Evolutionary conservation across 2,888 invertebrate species (phyloP).

Genomic region (Cephonodes hylas): DNA sequence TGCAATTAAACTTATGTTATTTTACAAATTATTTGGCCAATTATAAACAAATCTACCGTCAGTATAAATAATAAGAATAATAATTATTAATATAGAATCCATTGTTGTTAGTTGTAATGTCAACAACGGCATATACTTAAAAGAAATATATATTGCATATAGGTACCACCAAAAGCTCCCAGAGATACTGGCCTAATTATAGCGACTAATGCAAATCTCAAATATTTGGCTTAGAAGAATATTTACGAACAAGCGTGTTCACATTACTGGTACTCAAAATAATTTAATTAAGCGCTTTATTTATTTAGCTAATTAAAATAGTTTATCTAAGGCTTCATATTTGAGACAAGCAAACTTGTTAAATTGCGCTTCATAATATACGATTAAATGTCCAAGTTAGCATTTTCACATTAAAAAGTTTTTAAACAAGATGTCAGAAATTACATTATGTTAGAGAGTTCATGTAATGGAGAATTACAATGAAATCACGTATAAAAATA

Average conservation of each 20-base stretch:
- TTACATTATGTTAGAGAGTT: not conserved
- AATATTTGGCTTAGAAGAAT: not conserved
- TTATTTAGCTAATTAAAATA: not conserved
- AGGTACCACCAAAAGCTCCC: constrained; percentile 3
- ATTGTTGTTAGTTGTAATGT: not conserved
- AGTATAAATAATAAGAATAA: not conserved
- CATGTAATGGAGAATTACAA: not conserved
- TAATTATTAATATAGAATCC: not conserved
- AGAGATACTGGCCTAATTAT: not conserved
- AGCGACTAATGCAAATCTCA: not conserved
- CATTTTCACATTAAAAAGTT: not conserved
- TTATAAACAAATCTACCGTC: not conserved
- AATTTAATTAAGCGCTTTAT: not conserved
- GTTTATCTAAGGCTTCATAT: not conserved
- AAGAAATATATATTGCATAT: not conserved
- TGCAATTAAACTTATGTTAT: not conserved
- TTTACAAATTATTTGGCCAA: not conserved
- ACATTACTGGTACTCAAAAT: not conserved
- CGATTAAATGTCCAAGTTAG: not conserved
- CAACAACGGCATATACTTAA: not conserved
- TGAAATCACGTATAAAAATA: not conserved
- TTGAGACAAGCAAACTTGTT: not conserved
- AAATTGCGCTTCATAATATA: not conserved
- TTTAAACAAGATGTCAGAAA: too few species aligned
- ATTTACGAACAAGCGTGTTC: not conserved